Base-by-base conservation (phyloP, 2,888 invertebrate genomes). In the Neoascia interrupta region DNA sequence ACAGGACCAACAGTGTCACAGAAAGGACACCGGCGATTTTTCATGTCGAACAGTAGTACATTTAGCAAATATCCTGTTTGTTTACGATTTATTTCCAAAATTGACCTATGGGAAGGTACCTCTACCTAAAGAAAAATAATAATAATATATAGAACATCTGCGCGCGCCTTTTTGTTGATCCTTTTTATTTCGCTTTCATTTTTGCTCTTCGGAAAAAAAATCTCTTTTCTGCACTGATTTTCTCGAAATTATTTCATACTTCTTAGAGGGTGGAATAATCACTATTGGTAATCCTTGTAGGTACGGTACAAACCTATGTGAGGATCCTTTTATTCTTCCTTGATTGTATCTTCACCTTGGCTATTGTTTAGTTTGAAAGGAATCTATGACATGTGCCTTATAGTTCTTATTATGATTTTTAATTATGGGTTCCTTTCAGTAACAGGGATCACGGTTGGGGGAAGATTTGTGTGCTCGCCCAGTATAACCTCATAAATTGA, bases 91-190 rank as follows among this genome's bases (percentile, higher is more conserved):
- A 64, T 60, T 43, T 39, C 15, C 10, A 15, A 41, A 18, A 49
- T 39, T 60, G 58, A 76, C 58, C 56, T 58, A 58, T 23, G 13
- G 43, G 5, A 51, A 26, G 39, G 31, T 31, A 43, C 31, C n/a
- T n/a, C n/a, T n/a, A n/a, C n/a, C n/a, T n/a, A n/a, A n/a, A n/a
- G n/a, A n/a, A n/a, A n/a, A n/a, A n/a, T n/a, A n/a, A n/a, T n/a
- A n/a, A 23, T n/a, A 31, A 18, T 6, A 43, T 18, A 51, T 45
- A n/a, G 45, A 76, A 76, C 76, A 76, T 76, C 76, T 76, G 76
- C 76, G 64, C 72, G 69, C 75, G 64, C 76, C 72, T 66, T 72
- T 76, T 72, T 72, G 53, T 54, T 63, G 51, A 58, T 63, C 56
- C 43, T 51, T 51, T 54, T 58, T 56, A 49, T 31, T 26, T 54